Evolutionary conservation across 2,888 invertebrate species (phyloP), one percentile per base, ranked within the genome.

Genomic region (Carterocephalus palaemon): DNA sequence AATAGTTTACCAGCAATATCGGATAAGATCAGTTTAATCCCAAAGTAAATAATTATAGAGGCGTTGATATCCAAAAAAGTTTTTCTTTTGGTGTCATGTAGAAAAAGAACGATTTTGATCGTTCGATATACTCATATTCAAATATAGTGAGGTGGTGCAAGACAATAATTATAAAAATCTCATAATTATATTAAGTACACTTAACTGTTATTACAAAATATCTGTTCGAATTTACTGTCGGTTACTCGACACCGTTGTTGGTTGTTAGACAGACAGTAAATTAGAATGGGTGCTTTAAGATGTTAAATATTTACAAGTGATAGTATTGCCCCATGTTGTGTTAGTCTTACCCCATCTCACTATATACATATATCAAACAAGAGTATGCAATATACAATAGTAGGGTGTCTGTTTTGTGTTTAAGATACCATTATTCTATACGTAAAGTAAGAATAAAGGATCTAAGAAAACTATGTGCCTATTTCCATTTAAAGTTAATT

Each of bases 381-480:
- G 13, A 8, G 4, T 23, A 17, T 23, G 31, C 17, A 45, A 45
- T 45, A 28, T 24, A 37, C 23, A 10, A 37, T 13, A 24, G 22
- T 29, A 20, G 10, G 3, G 7, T 4, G 9, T n/a, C 8, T 38
- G 24, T 5, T 32, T 29, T 43, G 37, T 17, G n/a, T 34, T 15
- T 42, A 42, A 42, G 34, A 8, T 34, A 43, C 15, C 8, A n/a
- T 28, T 43, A 39, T 9, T 5, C 15, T 22, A 29, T 29, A 39
- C 29, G 15, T 29, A 20, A 29, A 19, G 16, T n/a, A 19, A 15
- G 29, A 43, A 37, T 19, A 33, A 39, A 34, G 28, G 15, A 19
- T 40, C 33, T 52, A 42, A 47, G 49, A 51, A 47, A 52, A 47
- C 13, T 46, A 46, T 50, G 53, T 49, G 46, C 49, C 26, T 12